Evolutionary conservation across 2,888 invertebrate species (phyloP).

Genomic region (Poecilobothrus nobilitatus): DNA sequence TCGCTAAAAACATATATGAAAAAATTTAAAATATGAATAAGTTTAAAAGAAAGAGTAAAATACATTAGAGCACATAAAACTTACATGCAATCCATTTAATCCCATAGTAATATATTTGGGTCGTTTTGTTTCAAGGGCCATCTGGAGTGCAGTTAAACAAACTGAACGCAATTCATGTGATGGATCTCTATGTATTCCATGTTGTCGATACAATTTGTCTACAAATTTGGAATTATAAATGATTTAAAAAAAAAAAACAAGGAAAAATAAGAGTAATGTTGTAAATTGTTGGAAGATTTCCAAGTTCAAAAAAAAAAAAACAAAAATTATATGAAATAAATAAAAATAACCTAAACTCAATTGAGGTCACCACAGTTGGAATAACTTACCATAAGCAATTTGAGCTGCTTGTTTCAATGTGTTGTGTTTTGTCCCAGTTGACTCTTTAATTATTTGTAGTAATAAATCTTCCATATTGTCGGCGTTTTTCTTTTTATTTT

Average conservation of each 20-base stretch:
- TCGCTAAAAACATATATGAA: slow-evolving; percentile 51
- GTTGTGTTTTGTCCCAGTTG: slow-evolving; percentile 64
- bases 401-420: slow-evolving; percentile 73
- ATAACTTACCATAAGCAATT: slow-evolving; percentile 69
- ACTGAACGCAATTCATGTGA: slow-evolving; percentile 75
- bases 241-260: slow-evolving; percentile 13
- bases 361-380: slow-evolving; percentile 17
- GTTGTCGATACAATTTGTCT: slow-evolving; percentile 77
- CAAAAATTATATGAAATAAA: slow-evolving; percentile 26
- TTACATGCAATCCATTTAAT: slow-evolving; percentile 82
- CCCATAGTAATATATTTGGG: slow-evolving; percentile 76
- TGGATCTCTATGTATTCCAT: slow-evolving; percentile 66
- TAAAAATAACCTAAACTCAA: slow-evolving; percentile 27
- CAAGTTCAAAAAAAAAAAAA: slow-evolving; percentile 16
- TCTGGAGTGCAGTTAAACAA: slow-evolving; percentile 76
- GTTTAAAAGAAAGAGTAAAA: background rate
- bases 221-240: slow-evolving; percentile 44
- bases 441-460: slow-evolving; percentile 75
- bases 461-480: slow-evolving; percentile 75
- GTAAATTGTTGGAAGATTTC: background rate
- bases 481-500: slow-evolving; percentile 9
- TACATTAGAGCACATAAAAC: slow-evolving; percentile 32
- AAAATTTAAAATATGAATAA: background rate
- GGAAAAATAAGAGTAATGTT: slow-evolving; percentile 11
- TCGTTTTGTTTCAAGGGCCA: slow-evolving; percentile 78